phyloP scores from a whole-genome alignment of 2,797 vertebrate species.

The Scleropages formosus region DNA sequence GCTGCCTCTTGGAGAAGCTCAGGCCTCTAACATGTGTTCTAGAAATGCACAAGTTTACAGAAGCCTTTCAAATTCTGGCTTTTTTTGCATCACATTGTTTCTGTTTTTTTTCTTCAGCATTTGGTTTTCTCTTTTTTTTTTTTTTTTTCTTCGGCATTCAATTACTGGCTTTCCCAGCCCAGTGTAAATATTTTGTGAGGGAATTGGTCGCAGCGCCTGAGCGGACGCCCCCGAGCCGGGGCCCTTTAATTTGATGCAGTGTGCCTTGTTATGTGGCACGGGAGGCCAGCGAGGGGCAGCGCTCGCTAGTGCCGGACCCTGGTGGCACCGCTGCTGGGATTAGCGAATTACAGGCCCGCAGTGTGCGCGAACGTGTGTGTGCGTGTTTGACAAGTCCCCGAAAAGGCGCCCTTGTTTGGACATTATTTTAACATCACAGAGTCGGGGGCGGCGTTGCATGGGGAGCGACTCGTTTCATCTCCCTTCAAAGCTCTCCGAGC shows the following conservation, averaged over 20 bases:
- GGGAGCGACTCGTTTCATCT: slow-evolving; percentile 68
- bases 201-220: slow-evolving; percentile 67
- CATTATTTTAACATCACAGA: slow-evolving; percentile 72
- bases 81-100: slow-evolving; percentile 61
- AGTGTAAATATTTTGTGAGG: slow-evolving; percentile 77
- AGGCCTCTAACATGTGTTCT: slow-evolving; percentile 56
- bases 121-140: no score
- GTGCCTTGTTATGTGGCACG: slow-evolving; percentile 54
- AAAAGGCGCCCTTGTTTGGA: slow-evolving; percentile 70
- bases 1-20: background rate
- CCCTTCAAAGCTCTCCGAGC: slow-evolving; percentile 68
- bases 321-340: slow-evolving; percentile 60
- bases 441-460: slow-evolving; percentile 51
- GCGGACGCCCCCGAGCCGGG: slow-evolving; percentile 56
- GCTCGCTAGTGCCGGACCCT: slow-evolving; percentile 59
- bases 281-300: slow-evolving; percentile 44
- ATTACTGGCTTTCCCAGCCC: slow-evolving; percentile 70
- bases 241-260: slow-evolving; percentile 58
- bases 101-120: slow-evolving; percentile 64
- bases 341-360: slow-evolving; percentile 57
- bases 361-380: slow-evolving; percentile 41
- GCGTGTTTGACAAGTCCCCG: slow-evolving; percentile 61
- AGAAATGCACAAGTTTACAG: slow-evolving; percentile 61
- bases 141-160: slow-evolving; percentile 64
- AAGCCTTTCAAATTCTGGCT: slow-evolving; percentile 62